Base-by-base conservation (phyloP, 1,140 invertebrate species). In the Rhizoglyphus robini region DNA sequence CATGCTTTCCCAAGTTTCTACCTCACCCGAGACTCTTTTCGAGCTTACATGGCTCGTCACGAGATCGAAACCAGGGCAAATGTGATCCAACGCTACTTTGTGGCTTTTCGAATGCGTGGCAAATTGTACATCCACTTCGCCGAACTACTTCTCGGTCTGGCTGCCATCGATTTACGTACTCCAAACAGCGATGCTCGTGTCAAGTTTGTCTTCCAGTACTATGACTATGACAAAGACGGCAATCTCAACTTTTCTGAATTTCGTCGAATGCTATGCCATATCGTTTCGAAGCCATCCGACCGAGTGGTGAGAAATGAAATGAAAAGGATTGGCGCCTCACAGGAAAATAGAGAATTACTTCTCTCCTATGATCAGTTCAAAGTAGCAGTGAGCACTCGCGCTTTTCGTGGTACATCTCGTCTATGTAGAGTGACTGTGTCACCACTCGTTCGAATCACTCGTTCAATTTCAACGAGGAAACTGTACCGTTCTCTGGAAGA, bases 131-230 rank as follows among this genome's bases (percentile, higher is more conserved):
- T 81, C 15, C 72, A 70, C 8, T 78, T 73, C 70, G 74, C 74
- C 31, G 80, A 82, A 57, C 70, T 81, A 25, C 67, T 81, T 47
- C 67, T 76, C 20, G 81, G 80, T 15, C 57, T 82, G 11, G 79
- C 80, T 20, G 78, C 78, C 3, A 74, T 81, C 65, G 81, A 82
- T 63, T 78, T 76, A 0, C 70, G 65, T 27, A 76, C 80, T n/a
- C 18, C 23, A 2, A 1, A 64, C 27, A 80, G 77, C 0, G 81
- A 82, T 71, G 74, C 80, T 67, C 73, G 81, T 46, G 80, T 79
- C 71, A 72, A 79, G 63, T 82, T 80, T 65, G 81, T 82, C 41
- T 82, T 81, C 65, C 73, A 79, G 46, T 82, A 73, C 32, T 34
- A 60, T 34, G 58, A 60, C 23, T n/a, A 60, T 20, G 27, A 41